Conservation (phyloP, 1,140 invertebrate species). For the Kradibia gibbosae region DNA sequence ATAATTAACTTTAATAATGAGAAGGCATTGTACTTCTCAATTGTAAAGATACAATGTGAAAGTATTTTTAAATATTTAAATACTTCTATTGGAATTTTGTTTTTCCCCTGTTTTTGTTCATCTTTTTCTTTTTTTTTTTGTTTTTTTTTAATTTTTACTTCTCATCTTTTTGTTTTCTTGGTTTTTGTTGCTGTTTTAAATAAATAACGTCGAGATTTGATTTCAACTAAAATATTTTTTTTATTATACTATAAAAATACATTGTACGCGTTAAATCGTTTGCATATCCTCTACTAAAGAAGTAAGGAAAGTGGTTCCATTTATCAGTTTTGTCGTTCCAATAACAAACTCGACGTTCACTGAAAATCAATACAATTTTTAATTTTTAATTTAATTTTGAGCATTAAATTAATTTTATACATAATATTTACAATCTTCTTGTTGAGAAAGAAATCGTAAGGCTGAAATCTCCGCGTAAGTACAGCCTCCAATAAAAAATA, state of each 20-base stretch:
- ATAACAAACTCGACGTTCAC: constrained; percentile 93
- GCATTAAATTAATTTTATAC: constrained; percentile 32
- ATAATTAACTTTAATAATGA: too few relatives aligned
- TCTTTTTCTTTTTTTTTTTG: too few relatives aligned
- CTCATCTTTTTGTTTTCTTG: background rate
- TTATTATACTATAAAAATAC: constrained; percentile 6
- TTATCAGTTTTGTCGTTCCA: constrained; percentile 93
- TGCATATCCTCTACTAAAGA: constrained; percentile 78
- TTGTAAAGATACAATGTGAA: too few relatives aligned
- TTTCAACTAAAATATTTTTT: constrained; percentile 50
- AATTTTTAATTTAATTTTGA: constrained; percentile 35
- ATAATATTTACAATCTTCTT: constrained; percentile 84
- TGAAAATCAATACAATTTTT: constrained; percentile 68
- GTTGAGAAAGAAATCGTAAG: constrained; percentile 90
- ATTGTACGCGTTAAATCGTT: constrained; percentile 44
- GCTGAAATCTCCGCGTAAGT: constrained; percentile 97
- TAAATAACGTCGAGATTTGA: background rate
- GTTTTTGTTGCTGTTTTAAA: background rate
- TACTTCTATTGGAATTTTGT: too few relatives aligned
- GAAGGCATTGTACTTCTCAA: too few relatives aligned
- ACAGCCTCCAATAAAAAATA: constrained; percentile 96
- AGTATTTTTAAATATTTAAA: too few relatives aligned
- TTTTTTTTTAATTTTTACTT: too few relatives aligned
- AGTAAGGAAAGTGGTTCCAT: constrained; percentile 89
- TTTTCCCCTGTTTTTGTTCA: too few relatives aligned